Base-by-base conservation (phyloP, 2,888 invertebrate genomes). In the Drosophila austrosaltans region DNA sequence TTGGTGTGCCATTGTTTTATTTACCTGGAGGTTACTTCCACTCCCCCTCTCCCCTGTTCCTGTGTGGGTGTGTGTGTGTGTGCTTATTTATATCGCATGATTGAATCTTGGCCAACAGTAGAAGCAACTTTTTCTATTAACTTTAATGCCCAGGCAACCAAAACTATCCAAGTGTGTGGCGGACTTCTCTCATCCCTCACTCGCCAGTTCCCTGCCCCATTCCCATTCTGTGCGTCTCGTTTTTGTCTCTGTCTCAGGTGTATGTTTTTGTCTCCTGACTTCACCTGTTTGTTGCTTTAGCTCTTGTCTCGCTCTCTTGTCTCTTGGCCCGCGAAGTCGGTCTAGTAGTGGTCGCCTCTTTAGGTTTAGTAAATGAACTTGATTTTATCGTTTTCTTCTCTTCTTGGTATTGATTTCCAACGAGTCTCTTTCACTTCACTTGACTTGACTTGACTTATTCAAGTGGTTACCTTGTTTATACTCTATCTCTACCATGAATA, bases 31-130 rank as follows among this genome's bases (percentile, higher is more conserved):
- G 54, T 63, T 63, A 74, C 59, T 75, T 63, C 63, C 40, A 42
- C 60, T 36, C 36, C 32, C 32, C 28, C 57, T 32, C 64, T 32
- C 65, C 36, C 39, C 54, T 64, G 48, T 59, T 36, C 30, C 53
- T 60, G 36, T 63, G 44, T 66, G 48, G 62, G 16, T 61, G 22
- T 69, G 81, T 67, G 74, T 61, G 56, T 69, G 70, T 70, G 82
- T 79, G 80, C 80, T 85, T 85, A 78, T 80, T 89, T 86, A 82
- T 86, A 89, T 86, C 85, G 87, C 85, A 86, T 86, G 85, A 86
- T 86, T 86, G 85, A 86, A 86, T 86, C 85, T 86, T 86, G 85
- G 80, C 89, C 89, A 86, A 84, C 89, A 85, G 57, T 48, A 12
- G 48, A 48, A 48, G 85, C 77, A 86, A 86, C 89, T 86, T 86